phyloP scores from a whole-genome alignment of 1,140 invertebrate species.

The Ooceraea biroi region DNA sequence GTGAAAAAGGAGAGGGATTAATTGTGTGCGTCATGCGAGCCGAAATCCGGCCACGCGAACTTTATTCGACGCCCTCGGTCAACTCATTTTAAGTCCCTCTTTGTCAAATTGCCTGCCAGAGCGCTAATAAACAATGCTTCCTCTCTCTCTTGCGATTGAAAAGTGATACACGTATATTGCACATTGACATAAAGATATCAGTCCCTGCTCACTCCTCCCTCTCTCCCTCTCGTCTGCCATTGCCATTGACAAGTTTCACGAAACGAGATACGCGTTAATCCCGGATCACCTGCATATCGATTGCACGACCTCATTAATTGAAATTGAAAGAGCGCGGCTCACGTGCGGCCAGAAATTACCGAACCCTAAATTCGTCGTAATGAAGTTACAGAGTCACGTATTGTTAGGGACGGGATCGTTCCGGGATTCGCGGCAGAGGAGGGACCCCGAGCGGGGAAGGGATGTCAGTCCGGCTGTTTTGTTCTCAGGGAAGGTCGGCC shows the following conservation, averaged over 20 bases:
- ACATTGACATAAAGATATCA: conserved; percentile 5
- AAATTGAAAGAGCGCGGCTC: conserved; percentile 67
- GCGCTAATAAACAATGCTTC: not conserved
- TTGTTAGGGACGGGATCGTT: conserved; percentile 53
- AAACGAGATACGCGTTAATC: conserved; percentile 32
- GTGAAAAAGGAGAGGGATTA: not conserved
- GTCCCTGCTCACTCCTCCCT: not conserved
- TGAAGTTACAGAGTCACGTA: conserved; percentile 58
- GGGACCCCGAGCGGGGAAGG: not conserved
- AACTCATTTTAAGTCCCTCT: conserved; percentile 19
- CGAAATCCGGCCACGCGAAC: not conserved
- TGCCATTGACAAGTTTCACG: conserved; percentile 39
- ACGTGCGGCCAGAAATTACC: conserved; percentile 75
- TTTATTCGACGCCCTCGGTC: conserved; percentile 15
- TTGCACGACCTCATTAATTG: conserved; percentile 61
- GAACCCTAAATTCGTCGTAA: conserved; percentile 63
- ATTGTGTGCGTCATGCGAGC: conserved; percentile 31
- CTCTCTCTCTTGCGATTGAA: not conserved
- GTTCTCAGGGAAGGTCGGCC: conserved; percentile 46
- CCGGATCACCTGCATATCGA: conserved; percentile 38
- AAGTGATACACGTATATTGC: conserved; percentile 1
- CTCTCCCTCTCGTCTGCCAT: no score
- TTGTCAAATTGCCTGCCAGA: conserved; percentile 13
- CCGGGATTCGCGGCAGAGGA: not conserved
- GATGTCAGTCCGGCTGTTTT: not conserved